These are phyloP conservation scores for Gallinago jamesoni DNA, from an alignment of 2,113 vertebrate species.

Conservation along the genomic window DNA sequence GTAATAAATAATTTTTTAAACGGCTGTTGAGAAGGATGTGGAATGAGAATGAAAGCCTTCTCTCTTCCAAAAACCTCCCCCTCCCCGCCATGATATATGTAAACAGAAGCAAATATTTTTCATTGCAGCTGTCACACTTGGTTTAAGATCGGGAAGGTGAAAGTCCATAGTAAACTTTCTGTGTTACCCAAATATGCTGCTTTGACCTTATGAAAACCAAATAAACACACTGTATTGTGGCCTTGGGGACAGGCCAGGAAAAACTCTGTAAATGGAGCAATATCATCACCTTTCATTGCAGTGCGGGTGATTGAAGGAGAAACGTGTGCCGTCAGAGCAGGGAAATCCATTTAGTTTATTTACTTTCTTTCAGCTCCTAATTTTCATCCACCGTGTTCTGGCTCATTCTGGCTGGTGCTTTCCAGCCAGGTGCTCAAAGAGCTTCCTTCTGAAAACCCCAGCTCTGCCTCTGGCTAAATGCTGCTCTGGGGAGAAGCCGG, in stretches of 20 bases:
- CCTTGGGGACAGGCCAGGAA: conserved; percentile 43
- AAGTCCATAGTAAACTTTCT: conserved; percentile 52
- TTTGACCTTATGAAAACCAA: conserved; percentile 50
- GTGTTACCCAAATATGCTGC: not conserved
- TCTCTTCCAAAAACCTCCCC: not conserved
- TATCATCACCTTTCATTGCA: conserved; percentile 22
- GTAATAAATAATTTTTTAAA: not conserved
- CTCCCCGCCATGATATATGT: not conserved
- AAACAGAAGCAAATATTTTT: conserved; percentile 37
- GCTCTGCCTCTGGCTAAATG: not conserved
- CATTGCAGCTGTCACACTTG: not conserved
- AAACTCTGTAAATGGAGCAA: conserved; percentile 36
- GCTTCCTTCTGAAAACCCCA: not conserved
- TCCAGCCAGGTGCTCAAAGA: not conserved
- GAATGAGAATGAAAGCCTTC: not conserved
- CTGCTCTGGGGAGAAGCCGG: not conserved
- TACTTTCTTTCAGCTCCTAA: not conserved
- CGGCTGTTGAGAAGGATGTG: not conserved
- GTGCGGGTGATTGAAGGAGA: not conserved
- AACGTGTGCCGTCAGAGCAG: not conserved
- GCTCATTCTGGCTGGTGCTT: not conserved
- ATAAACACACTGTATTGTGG: conserved; percentile 37
- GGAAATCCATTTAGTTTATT: conserved; percentile 16
- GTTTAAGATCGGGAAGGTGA: conserved; percentile 13
- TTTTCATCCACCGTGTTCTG: not conserved